phyloP scores from a whole-genome alignment of 2,797 vertebrate genomes.

The Delichon dasypus region DNA sequence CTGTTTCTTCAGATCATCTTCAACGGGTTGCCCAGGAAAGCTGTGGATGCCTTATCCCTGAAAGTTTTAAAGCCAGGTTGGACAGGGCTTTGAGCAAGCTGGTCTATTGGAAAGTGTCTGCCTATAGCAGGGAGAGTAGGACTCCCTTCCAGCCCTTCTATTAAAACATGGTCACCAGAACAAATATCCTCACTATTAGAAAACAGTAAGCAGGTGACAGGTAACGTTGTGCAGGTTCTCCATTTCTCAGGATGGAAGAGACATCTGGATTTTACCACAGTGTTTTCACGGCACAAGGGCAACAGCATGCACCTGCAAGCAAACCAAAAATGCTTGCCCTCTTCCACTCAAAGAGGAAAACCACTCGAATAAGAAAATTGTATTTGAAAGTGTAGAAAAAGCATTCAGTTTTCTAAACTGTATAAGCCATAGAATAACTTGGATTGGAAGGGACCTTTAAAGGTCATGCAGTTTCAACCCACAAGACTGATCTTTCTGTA shows the following conservation, averaged over 20 bases:
- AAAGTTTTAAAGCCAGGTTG: not conserved
- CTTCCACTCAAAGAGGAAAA: not conserved
- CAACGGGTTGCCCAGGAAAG: not conserved
- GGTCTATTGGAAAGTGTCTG: not conserved
- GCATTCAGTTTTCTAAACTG: not conserved
- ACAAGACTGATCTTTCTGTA: not conserved
- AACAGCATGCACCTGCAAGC: not conserved
- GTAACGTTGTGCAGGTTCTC: not conserved
- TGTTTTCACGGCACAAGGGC: not conserved
- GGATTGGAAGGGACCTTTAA: not conserved
- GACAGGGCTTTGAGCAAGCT: not conserved
- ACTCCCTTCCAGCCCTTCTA: not conserved
- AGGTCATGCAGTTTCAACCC: not conserved
- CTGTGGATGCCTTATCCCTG: not conserved
- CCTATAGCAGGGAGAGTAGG: not conserved
- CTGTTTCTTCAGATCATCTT: not conserved
- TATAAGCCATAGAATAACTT: not conserved
- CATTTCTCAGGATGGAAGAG: not conserved
- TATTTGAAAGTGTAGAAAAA: not conserved
- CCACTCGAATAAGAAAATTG: not conserved
- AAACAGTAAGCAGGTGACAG: not conserved
- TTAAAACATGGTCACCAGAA: not conserved
- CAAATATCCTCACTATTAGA: not conserved
- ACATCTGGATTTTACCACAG: not conserved
- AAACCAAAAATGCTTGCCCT: not conserved